These are phyloP conservation scores for Epistrophella euchroma DNA, from an alignment of 2,888 invertebrate species.

Conservation along the genomic window DNA sequence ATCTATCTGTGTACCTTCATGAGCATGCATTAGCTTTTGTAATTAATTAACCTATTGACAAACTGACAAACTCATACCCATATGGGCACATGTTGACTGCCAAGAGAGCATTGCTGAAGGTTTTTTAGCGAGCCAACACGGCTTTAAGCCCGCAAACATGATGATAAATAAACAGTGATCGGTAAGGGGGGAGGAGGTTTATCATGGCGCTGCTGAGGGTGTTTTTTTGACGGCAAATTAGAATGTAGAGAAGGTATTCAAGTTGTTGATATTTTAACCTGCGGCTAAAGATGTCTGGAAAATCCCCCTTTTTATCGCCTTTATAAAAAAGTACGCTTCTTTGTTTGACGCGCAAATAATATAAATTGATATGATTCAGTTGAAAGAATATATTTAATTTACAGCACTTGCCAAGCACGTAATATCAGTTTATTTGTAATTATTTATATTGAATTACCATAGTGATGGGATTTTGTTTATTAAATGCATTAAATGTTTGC, in stretches of 20 bases:
- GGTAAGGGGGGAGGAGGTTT: neutral
- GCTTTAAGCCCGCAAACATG: neutral
- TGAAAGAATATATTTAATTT: neutral
- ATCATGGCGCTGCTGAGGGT: conserved; percentile 2
- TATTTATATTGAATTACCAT: conserved; percentile 27
- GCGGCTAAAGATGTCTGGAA: neutral
- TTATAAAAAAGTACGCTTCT: conserved; percentile 6
- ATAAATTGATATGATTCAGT: conserved; percentile 16
- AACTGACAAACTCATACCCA: neutral
- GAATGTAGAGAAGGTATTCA: neutral
- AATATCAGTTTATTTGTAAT: conserved; percentile 30
- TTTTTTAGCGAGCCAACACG: neutral
- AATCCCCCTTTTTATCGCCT: conserved; percentile 13
- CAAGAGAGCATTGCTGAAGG: neutral
- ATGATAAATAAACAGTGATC: neutral
- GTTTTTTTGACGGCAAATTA: neutral
- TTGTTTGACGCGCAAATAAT: conserved; percentile 12
- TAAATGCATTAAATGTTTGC: neutral
- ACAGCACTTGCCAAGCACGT: conserved; percentile 22
- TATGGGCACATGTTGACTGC: conserved; percentile 8
- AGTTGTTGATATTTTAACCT: conserved; percentile 1
- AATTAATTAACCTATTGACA: conserved; percentile 40
- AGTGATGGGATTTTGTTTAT: conserved; percentile 16
- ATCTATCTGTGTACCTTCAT: conserved; percentile 7
- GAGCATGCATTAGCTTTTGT: conserved; percentile 4